Base-by-base conservation (phyloP, 2,797 vertebrate genomes). In the Parauchenoglanis punctatus region DNA sequence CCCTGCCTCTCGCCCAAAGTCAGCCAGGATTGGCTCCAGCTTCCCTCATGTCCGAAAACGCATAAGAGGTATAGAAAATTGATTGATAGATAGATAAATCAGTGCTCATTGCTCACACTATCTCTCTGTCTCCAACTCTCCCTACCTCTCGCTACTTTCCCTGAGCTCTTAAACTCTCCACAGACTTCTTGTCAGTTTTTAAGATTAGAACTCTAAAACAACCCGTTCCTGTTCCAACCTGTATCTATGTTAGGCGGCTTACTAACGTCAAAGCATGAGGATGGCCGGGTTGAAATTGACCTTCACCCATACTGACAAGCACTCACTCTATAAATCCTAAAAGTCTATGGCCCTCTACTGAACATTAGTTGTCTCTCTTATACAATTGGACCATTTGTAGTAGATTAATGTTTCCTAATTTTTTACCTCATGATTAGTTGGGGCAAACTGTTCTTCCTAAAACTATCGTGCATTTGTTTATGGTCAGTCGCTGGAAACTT, bases 391-490 rank as follows among this genome's bases (percentile, higher is more conserved):
- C 17, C n/a, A 35, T 83, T 52, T 31, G 52, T 49, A 44, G 35
- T 78, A 11, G 25, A 25, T 25, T 25, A 40, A 59, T 13, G 20
- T 80, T 44, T 40, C 8, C 28, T 23, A 13, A 61, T 61, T 59
- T 12, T 8, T 18, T 8, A 4, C 59, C 40, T 81, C 75, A 2
- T 44, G 54, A 78, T 58, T 31, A 58, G 77, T 44, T 61, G 18
- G 8, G 54, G 56, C 54, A 18, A 0, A 44, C 20, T 40, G 56
- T 80, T 59, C 56, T 49, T 46, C 17, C 23, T 49, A n/a, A 82
- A 65, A 65, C 81, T 65, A 82, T 84, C 65, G 46, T 56, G 65
- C 65, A 31, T 56, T 84, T 84, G 82, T 84, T 56, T 70, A 56
- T 46, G 80, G n/a, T 46, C 25, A 65, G 80, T 65, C 46, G 40